These are phyloP conservation scores for Pocillopora meandrina DNA, from an alignment of 92 coral and sea anemone species.

Conservation along the genomic window DNA sequence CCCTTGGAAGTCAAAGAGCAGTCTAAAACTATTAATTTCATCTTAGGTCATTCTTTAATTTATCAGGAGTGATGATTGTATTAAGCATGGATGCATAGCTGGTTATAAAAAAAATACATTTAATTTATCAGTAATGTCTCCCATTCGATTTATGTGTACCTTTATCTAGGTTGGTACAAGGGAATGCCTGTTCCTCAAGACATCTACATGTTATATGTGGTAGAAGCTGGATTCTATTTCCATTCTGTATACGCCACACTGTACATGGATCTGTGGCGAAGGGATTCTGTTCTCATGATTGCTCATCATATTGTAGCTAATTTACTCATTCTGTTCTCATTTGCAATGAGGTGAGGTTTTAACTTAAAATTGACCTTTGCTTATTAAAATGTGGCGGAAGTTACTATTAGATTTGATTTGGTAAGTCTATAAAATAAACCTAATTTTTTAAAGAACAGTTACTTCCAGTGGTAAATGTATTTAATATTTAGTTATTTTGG, in stretches of 20 bases:
- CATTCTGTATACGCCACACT: constrained; percentile 92
- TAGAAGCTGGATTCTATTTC: constrained; percentile 90
- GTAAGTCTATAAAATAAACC: too few relatives aligned
- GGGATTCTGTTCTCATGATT: constrained; percentile 87
- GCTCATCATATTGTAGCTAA: constrained; percentile 83
- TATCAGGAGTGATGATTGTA: too few relatives aligned
- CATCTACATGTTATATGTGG: constrained; percentile 73
- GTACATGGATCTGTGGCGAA: constrained; percentile 93
- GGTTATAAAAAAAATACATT: too few relatives aligned
- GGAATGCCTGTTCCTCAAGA: constrained; percentile 76
- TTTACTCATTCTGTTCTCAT: constrained; percentile 77
- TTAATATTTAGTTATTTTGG: too few relatives aligned
- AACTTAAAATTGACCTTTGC: not conserved
- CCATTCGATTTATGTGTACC: not conserved
- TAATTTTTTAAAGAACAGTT: too few relatives aligned
- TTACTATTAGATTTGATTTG: too few relatives aligned
- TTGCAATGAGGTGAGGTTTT: constrained; percentile 74
- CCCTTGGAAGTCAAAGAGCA: too few relatives aligned
- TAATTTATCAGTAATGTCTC: not conserved
- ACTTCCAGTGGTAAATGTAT: too few relatives aligned
- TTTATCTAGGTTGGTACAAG: constrained; percentile 54
- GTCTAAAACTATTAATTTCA: too few relatives aligned
- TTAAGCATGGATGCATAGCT: too few relatives aligned
- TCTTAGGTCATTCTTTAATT: too few relatives aligned
- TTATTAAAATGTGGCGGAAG: not conserved